Base-by-base conservation (phyloP, 2,888 invertebrate genomes). In the Macrosiphum euphorbiae region DNA sequence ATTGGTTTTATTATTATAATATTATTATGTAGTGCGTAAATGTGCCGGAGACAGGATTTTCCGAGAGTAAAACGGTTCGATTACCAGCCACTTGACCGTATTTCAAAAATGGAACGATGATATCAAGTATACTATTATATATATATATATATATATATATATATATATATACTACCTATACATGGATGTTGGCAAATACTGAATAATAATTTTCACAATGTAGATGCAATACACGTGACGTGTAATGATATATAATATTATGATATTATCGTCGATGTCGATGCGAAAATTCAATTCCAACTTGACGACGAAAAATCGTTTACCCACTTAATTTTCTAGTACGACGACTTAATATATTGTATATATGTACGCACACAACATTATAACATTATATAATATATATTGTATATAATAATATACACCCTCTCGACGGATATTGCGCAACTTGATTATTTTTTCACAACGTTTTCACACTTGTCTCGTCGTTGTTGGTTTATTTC, bases 231-330 rank as follows among this genome's bases (percentile, higher is more conserved):
- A 78, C 35, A 20, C 8, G 78, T 20, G 78, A 20, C 35, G 20
- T 78, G 35, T 78, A 78, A 35, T 78, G 67, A 67, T 58, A 26
- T 58, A 26, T 58, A 58, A 26, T 58, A 26, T 58, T 58, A 58
- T 58, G 58, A 58, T 67, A 35, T 67, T 67, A 67, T 67, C n/a
- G 67, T 67, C 67, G 35, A 16, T 67, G 16, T 67, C n/a, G n/a
- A 67, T n/a, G n/a, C 4, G 78, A 78, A 78, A 78, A 78, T 78
- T 78, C 35, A 78, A 78, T 78, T 78, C 35, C 78, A 35, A 35
- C 78, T 78, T 78, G 78, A 78, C 67, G 67, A 78, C 78, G 78
- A 78, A 78, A 78, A 78, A 78, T 78, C 78, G 78, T 78, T 35
- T 78, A 78, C 78, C 78, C 78, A 35, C 78, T 78, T 78, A 78